A percentile compares a stretch with the other conserved stretches of the same genome.
phyloP scores from a whole-genome alignment of 1,140 invertebrate species.

The Sitophilus oryzae region DNA sequence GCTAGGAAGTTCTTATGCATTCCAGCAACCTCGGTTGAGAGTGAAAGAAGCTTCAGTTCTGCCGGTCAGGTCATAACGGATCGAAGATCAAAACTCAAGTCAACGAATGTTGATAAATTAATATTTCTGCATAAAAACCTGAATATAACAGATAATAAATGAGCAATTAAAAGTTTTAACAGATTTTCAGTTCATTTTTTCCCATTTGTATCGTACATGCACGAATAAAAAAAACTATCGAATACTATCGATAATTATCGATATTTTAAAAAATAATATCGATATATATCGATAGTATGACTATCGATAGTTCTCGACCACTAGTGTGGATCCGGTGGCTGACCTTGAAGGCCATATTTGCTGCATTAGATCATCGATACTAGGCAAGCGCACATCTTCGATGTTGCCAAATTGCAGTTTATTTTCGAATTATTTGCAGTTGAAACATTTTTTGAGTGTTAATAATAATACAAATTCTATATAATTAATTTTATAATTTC shows the following conservation, averaged over 20 bases:
- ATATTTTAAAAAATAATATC: too few species aligned
- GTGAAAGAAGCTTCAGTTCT: slow-evolving; percentile 4
- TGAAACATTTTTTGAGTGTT: too few species aligned
- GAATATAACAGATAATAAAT: not conserved
- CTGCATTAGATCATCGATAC: too few species aligned
- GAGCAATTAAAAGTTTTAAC: not conserved
- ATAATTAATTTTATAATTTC: too few species aligned
- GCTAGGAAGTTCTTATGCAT: slow-evolving; percentile 2
- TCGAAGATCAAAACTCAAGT: slow-evolving; percentile 3
- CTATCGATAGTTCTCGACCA: slow-evolving; percentile 1
- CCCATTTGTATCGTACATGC: not conserved
- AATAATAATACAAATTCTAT: too few species aligned
- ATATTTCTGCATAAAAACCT: slow-evolving; percentile 9
- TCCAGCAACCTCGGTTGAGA: slow-evolving; percentile 6
- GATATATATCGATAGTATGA: too few species aligned
- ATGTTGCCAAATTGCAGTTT: too few species aligned
- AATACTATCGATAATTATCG: slow-evolving; percentile 6
- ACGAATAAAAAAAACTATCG: slow-evolving; percentile 7
- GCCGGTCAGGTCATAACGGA: slow-evolving; percentile 4
- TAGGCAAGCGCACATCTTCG: too few species aligned
- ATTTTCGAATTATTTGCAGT: too few species aligned
- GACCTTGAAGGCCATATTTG: too few species aligned
- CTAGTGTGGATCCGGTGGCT: too few species aligned
- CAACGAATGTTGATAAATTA: slow-evolving; percentile 2
- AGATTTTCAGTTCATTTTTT: not conserved